These are phyloP conservation scores for Lethocerus indicus DNA, from an alignment of 1,140 invertebrate species.

Conservation along the genomic window DNA sequence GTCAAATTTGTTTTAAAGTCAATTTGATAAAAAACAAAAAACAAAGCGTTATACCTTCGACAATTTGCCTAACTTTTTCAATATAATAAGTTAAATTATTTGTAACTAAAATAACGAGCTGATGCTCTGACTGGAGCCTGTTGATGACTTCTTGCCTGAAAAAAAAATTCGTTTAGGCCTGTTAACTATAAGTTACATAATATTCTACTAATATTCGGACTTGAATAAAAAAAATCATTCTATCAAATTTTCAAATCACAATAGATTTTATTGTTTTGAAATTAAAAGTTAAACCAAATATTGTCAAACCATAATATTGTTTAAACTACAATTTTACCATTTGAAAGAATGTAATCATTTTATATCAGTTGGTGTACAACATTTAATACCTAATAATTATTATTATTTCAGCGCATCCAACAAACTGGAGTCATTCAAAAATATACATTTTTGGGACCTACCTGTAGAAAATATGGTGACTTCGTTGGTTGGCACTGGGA, in stretches of 20 bases:
- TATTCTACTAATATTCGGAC: too few relatives aligned
- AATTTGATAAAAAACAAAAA: neutral
- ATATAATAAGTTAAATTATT: constrained; percentile 86
- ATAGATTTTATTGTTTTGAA: too few relatives aligned
- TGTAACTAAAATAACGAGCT: constrained; percentile 82
- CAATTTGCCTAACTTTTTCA: constrained; percentile 58
- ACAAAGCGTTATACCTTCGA: constrained; percentile 32
- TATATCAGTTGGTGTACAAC: neutral
- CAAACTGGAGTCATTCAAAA: too few relatives aligned
- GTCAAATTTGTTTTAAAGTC: neutral
- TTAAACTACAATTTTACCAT: neutral
- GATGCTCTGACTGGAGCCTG: constrained; percentile 78
- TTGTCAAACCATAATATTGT: neutral
- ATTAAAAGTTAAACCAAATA: neutral
- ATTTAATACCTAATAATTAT: neutral
- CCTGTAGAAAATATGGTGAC: constrained; percentile 45
- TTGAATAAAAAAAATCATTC: too few relatives aligned
- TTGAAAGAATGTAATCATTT: neutral
- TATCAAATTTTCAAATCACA: too few relatives aligned
- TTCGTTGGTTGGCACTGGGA: constrained; percentile 44
- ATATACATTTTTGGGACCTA: constrained; percentile 26
- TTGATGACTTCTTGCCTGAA: constrained; percentile 70
- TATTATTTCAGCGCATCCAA: too few relatives aligned
- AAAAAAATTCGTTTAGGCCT: too few relatives aligned
- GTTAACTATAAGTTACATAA: too few relatives aligned